A percentile compares a stretch with the other conserved stretches of the same genome.
Conservation (phyloP, 2,797 vertebrate species). For the Allobates femoralis region DNA sequence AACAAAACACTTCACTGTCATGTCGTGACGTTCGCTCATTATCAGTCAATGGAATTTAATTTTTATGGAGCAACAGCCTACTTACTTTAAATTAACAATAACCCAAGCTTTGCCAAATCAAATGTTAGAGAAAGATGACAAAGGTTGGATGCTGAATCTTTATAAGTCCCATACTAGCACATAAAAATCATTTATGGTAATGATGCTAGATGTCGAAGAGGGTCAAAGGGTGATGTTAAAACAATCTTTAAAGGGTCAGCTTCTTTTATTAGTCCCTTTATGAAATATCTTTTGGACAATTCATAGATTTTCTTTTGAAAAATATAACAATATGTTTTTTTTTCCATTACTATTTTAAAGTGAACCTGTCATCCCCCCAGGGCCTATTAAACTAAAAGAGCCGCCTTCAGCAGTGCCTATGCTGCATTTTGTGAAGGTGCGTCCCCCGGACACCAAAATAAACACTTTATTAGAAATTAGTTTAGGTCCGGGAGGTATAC, state of each 20-base stretch:
- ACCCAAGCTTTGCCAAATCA: constrained; percentile 28
- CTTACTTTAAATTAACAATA: constrained; percentile 33
- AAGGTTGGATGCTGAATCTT: not conserved
- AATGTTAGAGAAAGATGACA: constrained; percentile 3
- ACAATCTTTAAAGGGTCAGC: not conserved
- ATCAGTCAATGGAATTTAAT: constrained; percentile 1
- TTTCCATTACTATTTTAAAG: too few relatives aligned
- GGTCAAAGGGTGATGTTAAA: not conserved
- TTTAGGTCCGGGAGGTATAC: too few relatives aligned
- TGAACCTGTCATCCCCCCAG: too few relatives aligned
- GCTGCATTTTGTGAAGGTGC: too few relatives aligned
- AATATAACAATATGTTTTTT: too few relatives aligned
- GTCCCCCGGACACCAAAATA: too few relatives aligned
- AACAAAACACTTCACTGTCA: not conserved
- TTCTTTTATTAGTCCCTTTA: not conserved
- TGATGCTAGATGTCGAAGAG: not conserved
- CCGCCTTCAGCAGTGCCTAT: too few relatives aligned
- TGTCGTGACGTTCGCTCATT: constrained; percentile 6
- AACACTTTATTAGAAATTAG: too few relatives aligned
- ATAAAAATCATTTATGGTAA: not conserved
- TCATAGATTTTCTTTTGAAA: too few relatives aligned
- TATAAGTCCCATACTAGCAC: not conserved
- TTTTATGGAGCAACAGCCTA: not conserved
- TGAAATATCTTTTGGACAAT: too few relatives aligned
- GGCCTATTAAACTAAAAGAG: too few relatives aligned